A percentile compares a stretch with the other conserved stretches of the same genome.
These are phyloP conservation scores for Galerucella nymphaeae DNA, from an alignment of 2,888 invertebrate species.

Conservation along the genomic window DNA sequence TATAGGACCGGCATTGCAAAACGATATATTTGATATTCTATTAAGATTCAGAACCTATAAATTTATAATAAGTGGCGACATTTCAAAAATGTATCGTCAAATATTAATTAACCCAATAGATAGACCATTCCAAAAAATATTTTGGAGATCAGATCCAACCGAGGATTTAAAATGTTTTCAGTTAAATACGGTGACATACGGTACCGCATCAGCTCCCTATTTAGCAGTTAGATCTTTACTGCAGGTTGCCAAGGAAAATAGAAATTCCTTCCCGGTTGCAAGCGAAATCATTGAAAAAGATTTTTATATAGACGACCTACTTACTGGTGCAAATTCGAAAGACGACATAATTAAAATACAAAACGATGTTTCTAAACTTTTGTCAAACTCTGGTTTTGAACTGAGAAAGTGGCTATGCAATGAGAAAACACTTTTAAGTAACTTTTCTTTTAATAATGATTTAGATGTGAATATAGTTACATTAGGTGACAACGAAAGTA, in stretches of 20 bases:
- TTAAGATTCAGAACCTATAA: conserved; percentile 17
- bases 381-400: conserved; percentile 24
- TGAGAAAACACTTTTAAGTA: not conserved
- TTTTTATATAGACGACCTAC: conserved; percentile 56
- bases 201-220: conserved; percentile 52
- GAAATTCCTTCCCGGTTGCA: conserved; percentile 35
- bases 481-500: conserved; percentile 22
- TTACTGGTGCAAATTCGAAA: conserved; percentile 42
- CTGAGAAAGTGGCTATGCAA: conserved; percentile 29
- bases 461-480: conserved; percentile 25
- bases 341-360: conserved; percentile 22
- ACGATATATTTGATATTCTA: conserved; percentile 19
- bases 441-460: conserved; percentile 12
- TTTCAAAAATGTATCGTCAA: conserved; percentile 36
- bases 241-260: conserved; percentile 47
- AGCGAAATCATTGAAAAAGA: conserved; percentile 42
- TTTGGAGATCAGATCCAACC: conserved; percentile 53
- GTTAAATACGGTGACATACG: conserved; percentile 56
- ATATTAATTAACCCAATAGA: conserved; percentile 27
- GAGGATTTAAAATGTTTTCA: conserved; percentile 41
- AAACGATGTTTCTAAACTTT: conserved; percentile 18
- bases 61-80: conserved; percentile 29
- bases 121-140: conserved; percentile 51
- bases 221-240: conserved; percentile 49
- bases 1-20: too few relatives aligned